Conservation (phyloP, 2,888 invertebrate species). For the Drosophila niveifrons region DNA sequence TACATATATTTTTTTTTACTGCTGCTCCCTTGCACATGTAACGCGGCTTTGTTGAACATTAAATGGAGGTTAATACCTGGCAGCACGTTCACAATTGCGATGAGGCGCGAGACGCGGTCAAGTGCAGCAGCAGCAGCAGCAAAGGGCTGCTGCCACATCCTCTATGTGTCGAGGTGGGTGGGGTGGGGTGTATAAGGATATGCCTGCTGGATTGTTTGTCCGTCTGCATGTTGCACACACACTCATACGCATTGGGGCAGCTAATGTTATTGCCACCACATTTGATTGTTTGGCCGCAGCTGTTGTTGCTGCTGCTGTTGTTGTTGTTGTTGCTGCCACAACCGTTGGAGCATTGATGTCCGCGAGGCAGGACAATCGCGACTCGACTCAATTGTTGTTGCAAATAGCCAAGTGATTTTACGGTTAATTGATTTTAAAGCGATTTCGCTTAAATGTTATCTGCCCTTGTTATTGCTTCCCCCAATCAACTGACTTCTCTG, state of each 20-base stretch:
- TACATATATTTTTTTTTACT: constrained; percentile 29
- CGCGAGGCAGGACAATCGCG: constrained; percentile 51
- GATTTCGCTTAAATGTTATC: constrained; percentile 82
- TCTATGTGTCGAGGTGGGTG: background rate
- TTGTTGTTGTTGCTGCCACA: constrained; percentile 18
- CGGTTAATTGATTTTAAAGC: constrained; percentile 85
- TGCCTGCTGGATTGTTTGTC: constrained; percentile 45
- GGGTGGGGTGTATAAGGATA: constrained; percentile 11
- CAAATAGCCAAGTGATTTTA: constrained; percentile 84
- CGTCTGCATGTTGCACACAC: constrained; percentile 46
- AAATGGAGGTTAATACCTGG: constrained; percentile 81
- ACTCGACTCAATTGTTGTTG: constrained; percentile 76
- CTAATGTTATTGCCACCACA: constrained; percentile 77
- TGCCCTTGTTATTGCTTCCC: constrained; percentile 54
- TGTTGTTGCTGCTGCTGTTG: constrained; percentile 10
- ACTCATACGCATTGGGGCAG: constrained; percentile 22
- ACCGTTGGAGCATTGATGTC: constrained; percentile 50
- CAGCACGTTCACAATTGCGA: constrained; percentile 61
- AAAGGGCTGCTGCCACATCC: constrained; percentile 8
- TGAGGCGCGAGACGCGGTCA: constrained; percentile 34
- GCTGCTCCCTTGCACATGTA: constrained; percentile 52
- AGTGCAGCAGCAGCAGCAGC: constrained; percentile 49
- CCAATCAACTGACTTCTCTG: background rate
- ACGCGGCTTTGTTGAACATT: constrained; percentile 80
- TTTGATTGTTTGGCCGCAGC: constrained; percentile 67